A percentile compares a stretch with the other conserved stretches of the same genome.
These are phyloP conservation scores for Philaenus spumarius DNA, from an alignment of 1,140 invertebrate species.

Conservation along the genomic window DNA sequence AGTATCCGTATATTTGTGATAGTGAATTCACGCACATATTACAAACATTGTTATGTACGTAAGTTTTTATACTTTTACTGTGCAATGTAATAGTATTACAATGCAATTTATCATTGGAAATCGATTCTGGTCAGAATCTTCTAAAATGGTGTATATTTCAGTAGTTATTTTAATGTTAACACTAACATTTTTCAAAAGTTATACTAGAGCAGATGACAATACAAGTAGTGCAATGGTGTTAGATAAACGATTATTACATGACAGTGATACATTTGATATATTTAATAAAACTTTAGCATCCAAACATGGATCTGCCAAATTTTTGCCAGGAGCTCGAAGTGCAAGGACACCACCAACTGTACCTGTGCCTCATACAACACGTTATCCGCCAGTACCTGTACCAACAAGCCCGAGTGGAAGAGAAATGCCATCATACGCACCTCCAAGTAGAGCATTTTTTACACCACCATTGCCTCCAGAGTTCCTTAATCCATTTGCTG, in stretches of 20 bases:
- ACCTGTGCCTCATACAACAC: constrained; percentile 13
- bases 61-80: too few relatives aligned
- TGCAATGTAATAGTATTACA: too few relatives aligned
- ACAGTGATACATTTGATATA: constrained; percentile 26
- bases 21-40: too few relatives aligned
- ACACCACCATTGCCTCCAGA: constrained; percentile 71
- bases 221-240: constrained; percentile 7
- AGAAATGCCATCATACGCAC: constrained; percentile 71
- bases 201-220: constrained; percentile 10
- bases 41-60: too few relatives aligned
- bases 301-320: constrained; percentile 24
- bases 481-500: constrained; percentile 71
- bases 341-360: constrained; percentile 25
- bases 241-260: constrained; percentile 21
- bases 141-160: too few relatives aligned
- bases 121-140: too few relatives aligned
- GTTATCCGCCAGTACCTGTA: background rate
- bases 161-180: background rate
- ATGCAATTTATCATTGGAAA: too few relatives aligned
- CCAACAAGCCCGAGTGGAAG: constrained; percentile 27
- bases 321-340: constrained; percentile 21
- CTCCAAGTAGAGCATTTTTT: constrained; percentile 65
- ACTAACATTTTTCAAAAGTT: constrained; percentile 10
- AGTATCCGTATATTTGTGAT: too few relatives aligned
- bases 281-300: constrained; percentile 31